Evolutionary conservation across 2,888 invertebrate species (phyloP).

Genomic region (Trissolcus brochymenae): DNA sequence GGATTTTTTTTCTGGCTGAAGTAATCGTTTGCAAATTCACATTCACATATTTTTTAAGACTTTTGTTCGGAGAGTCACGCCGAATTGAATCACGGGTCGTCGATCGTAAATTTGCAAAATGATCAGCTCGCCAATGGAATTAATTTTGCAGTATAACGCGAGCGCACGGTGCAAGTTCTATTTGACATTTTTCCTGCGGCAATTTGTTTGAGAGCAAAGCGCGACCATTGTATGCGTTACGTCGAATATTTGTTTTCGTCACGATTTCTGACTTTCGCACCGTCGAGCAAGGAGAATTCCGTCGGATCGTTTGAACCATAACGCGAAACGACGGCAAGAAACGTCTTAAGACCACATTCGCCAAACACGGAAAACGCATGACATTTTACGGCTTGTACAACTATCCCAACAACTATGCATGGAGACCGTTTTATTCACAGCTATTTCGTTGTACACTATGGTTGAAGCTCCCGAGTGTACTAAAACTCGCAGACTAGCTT

Average conservation of each 20-base stretch:
- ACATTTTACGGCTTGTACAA: constrained; percentile 47
- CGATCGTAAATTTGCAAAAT: constrained; percentile 33
- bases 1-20: no score
- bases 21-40: no score
- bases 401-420: constrained; percentile 49
- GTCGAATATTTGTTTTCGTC: constrained; percentile 33
- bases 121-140: constrained; percentile 21
- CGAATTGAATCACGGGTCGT: constrained; percentile 3
- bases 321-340: constrained; percentile 44
- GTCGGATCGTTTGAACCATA: constrained; percentile 25
- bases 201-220: constrained; percentile 17
- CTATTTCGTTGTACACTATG: constrained; percentile 32
- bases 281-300: constrained; percentile 19
- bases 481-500: constrained; percentile 44
- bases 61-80: constrained; percentile 21
- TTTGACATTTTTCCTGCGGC: constrained; percentile 24
- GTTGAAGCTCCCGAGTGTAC: constrained; percentile 43
- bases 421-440: constrained; percentile 42
- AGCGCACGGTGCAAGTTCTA: constrained; percentile 20
- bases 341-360: constrained; percentile 33
- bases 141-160: constrained; percentile 23
- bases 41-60: constrained; percentile 16
- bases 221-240: constrained; percentile 16
- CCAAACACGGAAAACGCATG: constrained; percentile 47
- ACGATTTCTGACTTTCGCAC: constrained; percentile 37